Evolutionary conservation across 2,113 vertebrate genomes (phyloP), one percentile per base, ranked within the genome.

Genomic region (Panurus biarmicus): DNA sequence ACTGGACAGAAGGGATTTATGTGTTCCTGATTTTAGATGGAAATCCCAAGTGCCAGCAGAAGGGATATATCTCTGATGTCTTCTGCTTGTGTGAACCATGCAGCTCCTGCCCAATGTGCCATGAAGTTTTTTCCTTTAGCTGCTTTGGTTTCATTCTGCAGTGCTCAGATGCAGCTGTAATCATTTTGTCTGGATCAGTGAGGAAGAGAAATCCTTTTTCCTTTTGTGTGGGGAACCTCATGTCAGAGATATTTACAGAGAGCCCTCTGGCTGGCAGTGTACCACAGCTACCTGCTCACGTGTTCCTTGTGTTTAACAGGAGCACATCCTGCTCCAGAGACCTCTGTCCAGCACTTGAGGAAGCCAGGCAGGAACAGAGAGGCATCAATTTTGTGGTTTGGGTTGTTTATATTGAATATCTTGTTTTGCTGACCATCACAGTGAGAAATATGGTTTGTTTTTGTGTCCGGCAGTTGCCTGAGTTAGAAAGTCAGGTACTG

Each of bases 281-380:
- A 17, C 12, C 2, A 3, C 70, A 64, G 40, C 56, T 10, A 0
- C 66, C 48, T 3, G 3, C 35, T 70, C 2, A 0, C 2, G 2
- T 56, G 2, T 56, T 61, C 40, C 35, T 76, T 7, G 3, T 51
- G 48, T 85, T 94, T 42, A 74, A 50, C 54, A 65, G 20, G 18
- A 86, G 57, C 31, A 4, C 3, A 4, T 65, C 33, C 33, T 75
- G 38, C 64, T 82, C 69, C 83, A 72, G 60, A 90, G 57, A 33
- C 36, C 60, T 44, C 76, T 24, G 15, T 12, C 33, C 76, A 66
- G 53, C 1, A 1, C 66, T 47, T 2, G 3, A n/a, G 67, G 38
- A 80, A 70, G 53, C 10, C 60, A 56, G 56, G 23, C 70, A 92
- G 38, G 65, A 81, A 3, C 14, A 90, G 58, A 64, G 66, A 24